Evolutionary conservation across 2,888 invertebrate genomes (phyloP).

Genomic region (Eueremaeus valkanovi): DNA sequence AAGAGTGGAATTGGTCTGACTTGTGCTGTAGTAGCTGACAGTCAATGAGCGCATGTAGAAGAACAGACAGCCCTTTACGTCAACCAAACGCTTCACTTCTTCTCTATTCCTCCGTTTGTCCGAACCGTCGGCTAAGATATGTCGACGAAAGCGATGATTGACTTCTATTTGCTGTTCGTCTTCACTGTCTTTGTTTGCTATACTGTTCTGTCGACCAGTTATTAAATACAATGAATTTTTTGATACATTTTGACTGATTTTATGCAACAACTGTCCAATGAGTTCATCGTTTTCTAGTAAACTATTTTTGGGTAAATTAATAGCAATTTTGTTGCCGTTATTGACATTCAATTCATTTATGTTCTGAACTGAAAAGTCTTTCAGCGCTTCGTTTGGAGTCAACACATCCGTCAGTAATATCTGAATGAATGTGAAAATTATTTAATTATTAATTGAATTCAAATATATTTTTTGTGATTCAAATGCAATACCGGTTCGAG

Average conservation of each 20-base stretch:
- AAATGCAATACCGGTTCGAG: not conserved
- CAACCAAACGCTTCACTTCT: not conserved
- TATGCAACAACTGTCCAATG: not conserved
- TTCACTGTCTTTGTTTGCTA: not conserved
- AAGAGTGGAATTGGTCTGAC: not conserved
- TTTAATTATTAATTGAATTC: not conserved
- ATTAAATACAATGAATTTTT: conserved; percentile 3
- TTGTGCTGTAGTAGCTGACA: not conserved
- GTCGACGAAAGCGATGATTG: conserved; percentile 1
- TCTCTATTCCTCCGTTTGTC: not conserved
- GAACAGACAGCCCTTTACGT: not conserved
- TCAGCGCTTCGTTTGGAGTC: conserved; percentile 11
- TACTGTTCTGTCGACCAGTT: not conserved
- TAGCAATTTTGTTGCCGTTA: not conserved
- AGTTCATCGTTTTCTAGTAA: conserved; percentile 18
- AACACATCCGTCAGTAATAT: conserved; percentile 1
- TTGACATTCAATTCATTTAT: conserved; percentile 14
- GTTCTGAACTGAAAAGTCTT: conserved; percentile 15
- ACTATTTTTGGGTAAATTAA: conserved; percentile 19
- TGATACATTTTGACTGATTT: conserved; percentile 18
- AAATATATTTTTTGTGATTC: not conserved
- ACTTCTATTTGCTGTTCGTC: not conserved
- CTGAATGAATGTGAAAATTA: not conserved
- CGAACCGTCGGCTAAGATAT: not conserved
- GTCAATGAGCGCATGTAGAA: not conserved